A percentile compares a stretch with the other conserved stretches of the same genome.
phyloP scores from a whole-genome alignment of 2,888 invertebrate genomes.

The Pachycephus smyrnensis region DNA sequence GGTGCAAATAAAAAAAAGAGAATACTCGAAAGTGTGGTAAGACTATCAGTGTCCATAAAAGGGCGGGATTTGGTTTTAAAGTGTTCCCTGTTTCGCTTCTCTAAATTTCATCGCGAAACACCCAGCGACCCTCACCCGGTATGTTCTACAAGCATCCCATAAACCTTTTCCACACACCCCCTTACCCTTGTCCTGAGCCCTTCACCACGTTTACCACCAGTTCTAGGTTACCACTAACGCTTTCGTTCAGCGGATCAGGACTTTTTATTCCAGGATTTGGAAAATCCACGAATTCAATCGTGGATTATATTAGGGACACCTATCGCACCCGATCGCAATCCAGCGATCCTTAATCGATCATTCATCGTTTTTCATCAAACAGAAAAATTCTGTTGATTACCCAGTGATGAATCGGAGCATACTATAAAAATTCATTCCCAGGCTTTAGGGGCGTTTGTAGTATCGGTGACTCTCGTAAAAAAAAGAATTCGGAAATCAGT shows the following conservation, averaged over 20 bases:
- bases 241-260: background rate
- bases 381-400: background rate
- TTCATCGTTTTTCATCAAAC: background rate
- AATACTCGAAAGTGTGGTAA: background rate
- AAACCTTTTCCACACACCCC: background rate
- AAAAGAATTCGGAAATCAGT: background rate
- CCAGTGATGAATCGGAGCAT: background rate
- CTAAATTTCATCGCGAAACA: background rate
- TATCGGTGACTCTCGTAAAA: background rate
- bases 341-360: background rate
- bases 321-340: background rate
- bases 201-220: background rate
- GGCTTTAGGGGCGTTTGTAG: background rate
- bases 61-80: background rate
- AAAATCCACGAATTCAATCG: background rate
- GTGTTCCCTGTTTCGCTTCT: background rate
- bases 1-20: background rate
- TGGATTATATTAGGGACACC: background rate
- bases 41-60: background rate
- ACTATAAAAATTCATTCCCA: background rate
- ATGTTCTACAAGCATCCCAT: constrained; percentile 1
- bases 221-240: background rate
- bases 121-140: background rate
- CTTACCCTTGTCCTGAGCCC: background rate
- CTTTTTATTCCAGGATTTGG: background rate